Conservation (phyloP, 1,140 invertebrate genomes). For the Bombus pyrosoma region DNA sequence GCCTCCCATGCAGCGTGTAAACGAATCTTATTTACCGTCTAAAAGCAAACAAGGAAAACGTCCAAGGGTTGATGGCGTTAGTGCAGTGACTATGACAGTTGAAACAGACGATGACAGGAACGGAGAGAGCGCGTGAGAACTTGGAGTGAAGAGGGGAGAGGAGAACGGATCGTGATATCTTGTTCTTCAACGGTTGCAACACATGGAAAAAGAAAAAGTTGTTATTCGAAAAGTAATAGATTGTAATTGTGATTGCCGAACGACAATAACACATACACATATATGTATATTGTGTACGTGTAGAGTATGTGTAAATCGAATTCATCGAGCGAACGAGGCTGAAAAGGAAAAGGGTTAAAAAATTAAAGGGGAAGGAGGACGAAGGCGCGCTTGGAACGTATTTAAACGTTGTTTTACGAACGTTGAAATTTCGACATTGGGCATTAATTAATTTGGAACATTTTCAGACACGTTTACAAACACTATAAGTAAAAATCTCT, state of each 20-base stretch:
- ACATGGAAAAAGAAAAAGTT: background rate
- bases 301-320: background rate
- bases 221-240: background rate
- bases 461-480: background rate
- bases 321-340: too few species aligned
- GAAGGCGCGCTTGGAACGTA: background rate
- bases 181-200: background rate
- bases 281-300: too few species aligned
- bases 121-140: slow-evolving; percentile 30
- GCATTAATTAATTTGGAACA: background rate
- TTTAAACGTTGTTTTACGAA: background rate
- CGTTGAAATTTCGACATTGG: background rate
- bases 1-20: slow-evolving; percentile 65
- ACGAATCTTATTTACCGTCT: slow-evolving; percentile 47
- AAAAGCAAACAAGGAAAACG: slow-evolving; percentile 57
- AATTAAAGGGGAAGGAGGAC: too few species aligned
- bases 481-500: background rate
- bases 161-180: slow-evolving; percentile 6
- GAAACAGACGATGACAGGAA: slow-evolving; percentile 50
- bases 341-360: too few species aligned
- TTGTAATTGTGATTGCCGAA: background rate
- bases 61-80: slow-evolving; percentile 47
- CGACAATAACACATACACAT: background rate
- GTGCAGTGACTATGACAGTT: slow-evolving; percentile 46
- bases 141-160: background rate